Base-by-base conservation (phyloP, 2,797 vertebrate genomes). In the Knipowitschia caucasica region DNA sequence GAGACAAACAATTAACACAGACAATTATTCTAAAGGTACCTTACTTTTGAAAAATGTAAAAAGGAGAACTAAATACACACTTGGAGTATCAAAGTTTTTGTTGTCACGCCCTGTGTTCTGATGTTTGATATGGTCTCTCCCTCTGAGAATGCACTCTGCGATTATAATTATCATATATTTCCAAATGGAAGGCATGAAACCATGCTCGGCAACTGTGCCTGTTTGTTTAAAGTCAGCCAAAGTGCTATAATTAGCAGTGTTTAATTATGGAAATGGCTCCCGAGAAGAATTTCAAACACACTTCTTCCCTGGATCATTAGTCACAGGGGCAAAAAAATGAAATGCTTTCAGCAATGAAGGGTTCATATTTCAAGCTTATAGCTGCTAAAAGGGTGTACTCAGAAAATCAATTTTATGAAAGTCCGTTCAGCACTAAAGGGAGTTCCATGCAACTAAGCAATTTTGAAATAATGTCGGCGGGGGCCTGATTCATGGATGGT, bases 351-450 rank as follows among this genome's bases (percentile, higher is more conserved):
- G 93, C 92, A 92, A 94, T 93, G 92, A 96, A 95, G 92, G 92
- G 92, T 95, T 96, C 93, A 97, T 96, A 95, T 97, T 97, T 96
- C 94, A 97, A 93, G 92, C 92, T 93, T 93, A 95, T 93, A 93
- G 92, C 93, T 93, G 92, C 93, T 96, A 96, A 96, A 95, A 95
- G 93, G 93, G 90, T 93, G 90, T 93, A 92, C 92, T 95, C 92
- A 92, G 92, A 95, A 96, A 98, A 96, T 98, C 94, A 96, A 97
- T 98, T 96, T 95, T 94, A 95, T 95, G 93, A 94, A 97, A 95
- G 92, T 97, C 93, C 91, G 93, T 91, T 90, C 85, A 94, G 93
- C 91, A 93, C 93, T 94, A 94, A 94, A 94, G 93, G 92, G 93
- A 95, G 91, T 90, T 90, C 88, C 88, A 89, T 93, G 93, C 93